phyloP scores from a whole-genome alignment of 2,797 vertebrate genomes.

The Myripristis murdjan region DNA sequence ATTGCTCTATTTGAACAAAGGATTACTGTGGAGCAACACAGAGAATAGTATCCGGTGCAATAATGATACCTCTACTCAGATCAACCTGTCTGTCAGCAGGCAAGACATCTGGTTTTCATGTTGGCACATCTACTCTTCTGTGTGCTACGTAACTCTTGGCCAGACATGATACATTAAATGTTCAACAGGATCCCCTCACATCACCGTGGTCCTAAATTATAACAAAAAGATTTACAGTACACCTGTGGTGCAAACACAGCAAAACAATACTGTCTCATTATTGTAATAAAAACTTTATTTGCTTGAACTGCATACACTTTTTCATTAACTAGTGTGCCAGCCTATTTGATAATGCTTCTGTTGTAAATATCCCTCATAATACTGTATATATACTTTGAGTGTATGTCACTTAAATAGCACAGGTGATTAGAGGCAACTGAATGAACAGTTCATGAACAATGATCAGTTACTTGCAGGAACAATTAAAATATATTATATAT shows the following conservation, averaged over 20 bases:
- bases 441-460: too few species aligned
- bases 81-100: slow-evolving; percentile 38
- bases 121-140: slow-evolving; percentile 1
- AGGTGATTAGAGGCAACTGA: background rate
- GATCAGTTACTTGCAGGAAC: background rate
- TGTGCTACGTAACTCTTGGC: background rate
- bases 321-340: background rate
- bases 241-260: background rate
- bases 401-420: background rate
- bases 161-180: slow-evolving; percentile 14
- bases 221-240: background rate
- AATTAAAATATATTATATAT: slow-evolving; percentile 2
- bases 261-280: background rate
- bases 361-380: background rate
- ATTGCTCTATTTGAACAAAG: slow-evolving; percentile 39
- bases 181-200: background rate
- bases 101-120: slow-evolving; percentile 8
- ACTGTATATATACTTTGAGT: background rate
- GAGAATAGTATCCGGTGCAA: slow-evolving; percentile 14
- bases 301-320: background rate
- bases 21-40: slow-evolving; percentile 42
- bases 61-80: slow-evolving; percentile 36
- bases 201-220: background rate
- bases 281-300: background rate
- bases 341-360: background rate